Evolutionary conservation across 2,888 invertebrate genomes (phyloP).

Genomic region (Andrena praecox): DNA sequence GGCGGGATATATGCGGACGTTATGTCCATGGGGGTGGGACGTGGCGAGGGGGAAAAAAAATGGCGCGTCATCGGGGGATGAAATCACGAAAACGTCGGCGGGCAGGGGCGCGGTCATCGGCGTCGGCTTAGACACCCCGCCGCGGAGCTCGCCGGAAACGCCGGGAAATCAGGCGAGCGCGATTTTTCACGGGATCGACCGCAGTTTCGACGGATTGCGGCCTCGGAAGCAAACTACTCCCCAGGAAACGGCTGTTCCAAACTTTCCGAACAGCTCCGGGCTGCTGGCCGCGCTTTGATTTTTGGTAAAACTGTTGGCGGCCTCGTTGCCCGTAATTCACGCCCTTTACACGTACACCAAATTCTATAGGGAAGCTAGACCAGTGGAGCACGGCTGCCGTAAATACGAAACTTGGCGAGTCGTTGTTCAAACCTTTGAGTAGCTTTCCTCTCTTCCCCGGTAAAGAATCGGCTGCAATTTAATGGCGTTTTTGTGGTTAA

Average conservation of each 20-base stretch:
- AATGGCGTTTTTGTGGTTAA: too few relatives aligned
- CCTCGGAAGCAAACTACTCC: constrained; percentile 15
- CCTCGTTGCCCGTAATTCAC: constrained; percentile 15
- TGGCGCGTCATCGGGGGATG: constrained; percentile 39
- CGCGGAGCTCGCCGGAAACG: not conserved
- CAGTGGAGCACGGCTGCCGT: not conserved
- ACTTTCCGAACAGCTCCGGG: constrained; percentile 27
- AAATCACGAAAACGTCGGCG: constrained; percentile 18
- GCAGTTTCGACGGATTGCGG: constrained; percentile 15
- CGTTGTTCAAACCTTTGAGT: not conserved
- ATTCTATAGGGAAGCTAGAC: constrained; percentile 4
- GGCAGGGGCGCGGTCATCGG: constrained; percentile 2
- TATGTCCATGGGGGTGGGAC: constrained; percentile 11
- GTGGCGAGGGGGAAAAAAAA: constrained; percentile 30
- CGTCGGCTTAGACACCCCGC: constrained; percentile 13
- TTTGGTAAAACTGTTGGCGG: constrained; percentile 29
- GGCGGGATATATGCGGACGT: constrained; percentile 30
- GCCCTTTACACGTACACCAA: not conserved
- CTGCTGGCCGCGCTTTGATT: constrained; percentile 25
- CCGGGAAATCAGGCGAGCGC: constrained; percentile 8
- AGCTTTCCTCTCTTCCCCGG: too few relatives aligned
- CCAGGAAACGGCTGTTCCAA: constrained; percentile 34
- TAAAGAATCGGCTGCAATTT: too few relatives aligned
- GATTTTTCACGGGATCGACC: constrained; percentile 46
- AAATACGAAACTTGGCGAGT: not conserved